Evolutionary conservation across 2,888 invertebrate genomes (phyloP).

Genomic region (Phragmatobia fuliginosa): DNA sequence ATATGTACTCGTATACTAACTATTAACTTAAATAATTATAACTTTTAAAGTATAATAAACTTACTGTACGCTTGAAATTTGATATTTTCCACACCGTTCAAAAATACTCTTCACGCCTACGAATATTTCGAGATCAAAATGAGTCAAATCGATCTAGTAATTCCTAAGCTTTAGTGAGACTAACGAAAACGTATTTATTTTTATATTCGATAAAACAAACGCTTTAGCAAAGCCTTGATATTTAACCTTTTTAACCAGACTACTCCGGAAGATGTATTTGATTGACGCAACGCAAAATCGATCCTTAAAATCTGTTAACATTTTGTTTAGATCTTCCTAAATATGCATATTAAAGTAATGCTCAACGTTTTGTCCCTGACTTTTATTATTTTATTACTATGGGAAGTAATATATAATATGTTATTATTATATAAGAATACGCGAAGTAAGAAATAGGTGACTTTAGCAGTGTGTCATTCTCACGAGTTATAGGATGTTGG

Average conservation of each 20-base stretch:
- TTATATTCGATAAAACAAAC: too few species aligned
- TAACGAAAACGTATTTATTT: too few species aligned
- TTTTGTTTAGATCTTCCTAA: neutral
- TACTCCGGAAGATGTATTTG: neutral
- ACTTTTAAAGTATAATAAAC: too few species aligned
- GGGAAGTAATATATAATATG: neutral
- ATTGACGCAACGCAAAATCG: neutral
- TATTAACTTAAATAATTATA: too few species aligned
- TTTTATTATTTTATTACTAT: neutral
- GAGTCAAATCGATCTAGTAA: too few species aligned
- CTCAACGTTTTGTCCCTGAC: neutral
- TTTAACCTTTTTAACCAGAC: too few species aligned
- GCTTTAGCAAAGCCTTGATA: too few species aligned
- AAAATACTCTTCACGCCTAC: too few species aligned
- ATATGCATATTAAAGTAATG: neutral
- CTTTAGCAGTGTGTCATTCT: slow-evolving; percentile 52
- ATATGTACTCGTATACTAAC: too few species aligned
- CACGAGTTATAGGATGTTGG: slow-evolving; percentile 54
- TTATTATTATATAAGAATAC: slow-evolving; percentile 2
- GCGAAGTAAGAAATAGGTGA: slow-evolving; percentile 41
- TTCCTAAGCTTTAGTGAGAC: too few species aligned
- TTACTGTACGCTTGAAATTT: too few species aligned
- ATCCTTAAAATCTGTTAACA: neutral
- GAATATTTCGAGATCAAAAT: too few species aligned
- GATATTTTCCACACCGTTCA: neutral